Conservation (phyloP, 2,113 vertebrate genomes). For the human (Homo sapiens) region DNA sequence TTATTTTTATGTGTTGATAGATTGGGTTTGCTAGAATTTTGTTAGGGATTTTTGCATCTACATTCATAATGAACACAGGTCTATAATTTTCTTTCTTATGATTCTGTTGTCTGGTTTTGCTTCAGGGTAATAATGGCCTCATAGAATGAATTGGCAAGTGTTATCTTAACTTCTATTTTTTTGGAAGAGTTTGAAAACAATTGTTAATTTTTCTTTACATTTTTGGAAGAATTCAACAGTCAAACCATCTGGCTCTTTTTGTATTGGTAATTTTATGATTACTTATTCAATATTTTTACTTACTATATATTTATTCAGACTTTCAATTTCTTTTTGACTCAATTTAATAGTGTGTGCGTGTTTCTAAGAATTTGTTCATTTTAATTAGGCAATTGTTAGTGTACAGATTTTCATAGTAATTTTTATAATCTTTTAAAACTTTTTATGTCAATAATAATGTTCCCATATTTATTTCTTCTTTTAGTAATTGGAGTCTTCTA, state of each 20-base stretch:
- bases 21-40: background rate
- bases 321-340: background rate
- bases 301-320: background rate
- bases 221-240: background rate
- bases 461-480: background rate
- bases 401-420: background rate
- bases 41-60: background rate
- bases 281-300: background rate
- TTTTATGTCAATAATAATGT: background rate
- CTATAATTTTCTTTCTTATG: background rate
- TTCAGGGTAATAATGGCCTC: background rate
- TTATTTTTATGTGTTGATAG: background rate
- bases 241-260: background rate
- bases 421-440: background rate
- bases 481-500: background rate
- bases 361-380: background rate
- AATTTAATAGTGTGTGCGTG: background rate
- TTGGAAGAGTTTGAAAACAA: background rate
- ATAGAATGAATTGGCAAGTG: background rate
- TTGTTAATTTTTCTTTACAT: background rate
- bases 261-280: background rate
- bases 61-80: background rate
- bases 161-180: background rate
- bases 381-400: background rate
- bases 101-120: background rate